Evolutionary conservation across 2,797 vertebrate genomes (phyloP).

Genomic region (Falco concolor): DNA sequence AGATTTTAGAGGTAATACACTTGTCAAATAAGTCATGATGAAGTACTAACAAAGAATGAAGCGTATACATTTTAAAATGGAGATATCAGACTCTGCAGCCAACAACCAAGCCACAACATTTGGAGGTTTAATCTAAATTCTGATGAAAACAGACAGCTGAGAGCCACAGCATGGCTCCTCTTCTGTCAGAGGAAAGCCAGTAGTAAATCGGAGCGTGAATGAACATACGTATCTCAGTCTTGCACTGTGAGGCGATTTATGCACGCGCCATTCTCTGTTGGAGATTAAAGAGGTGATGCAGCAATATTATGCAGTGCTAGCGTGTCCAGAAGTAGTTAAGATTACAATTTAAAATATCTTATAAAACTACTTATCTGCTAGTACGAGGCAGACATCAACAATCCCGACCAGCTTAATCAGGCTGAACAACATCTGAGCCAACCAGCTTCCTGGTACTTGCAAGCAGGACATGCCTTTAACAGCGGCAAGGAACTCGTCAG

Average conservation of each 20-base stretch:
- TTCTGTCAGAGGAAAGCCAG: background rate
- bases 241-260: background rate
- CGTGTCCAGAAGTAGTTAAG: background rate
- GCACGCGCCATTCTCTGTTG: background rate
- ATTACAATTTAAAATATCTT: background rate
- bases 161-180: background rate
- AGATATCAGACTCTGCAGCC: background rate
- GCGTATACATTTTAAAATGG: background rate
- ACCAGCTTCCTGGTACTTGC: background rate
- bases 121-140: background rate
- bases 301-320: background rate
- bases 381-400: background rate
- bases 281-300: background rate
- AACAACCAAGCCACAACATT: background rate
- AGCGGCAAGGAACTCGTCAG: background rate
- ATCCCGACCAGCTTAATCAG: background rate
- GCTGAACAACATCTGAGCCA: conserved; percentile 13
- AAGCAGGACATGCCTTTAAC: background rate
- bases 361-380: conserved; percentile 27
- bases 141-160: background rate
- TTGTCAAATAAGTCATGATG: background rate
- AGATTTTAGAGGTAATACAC: background rate
- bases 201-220: background rate
- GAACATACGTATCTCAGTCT: background rate
- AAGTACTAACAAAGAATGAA: background rate